A percentile compares a stretch with the other conserved stretches of the same genome.
phyloP scores from a whole-genome alignment of 2,888 invertebrate species.

The Drosophila setosimentum region DNA sequence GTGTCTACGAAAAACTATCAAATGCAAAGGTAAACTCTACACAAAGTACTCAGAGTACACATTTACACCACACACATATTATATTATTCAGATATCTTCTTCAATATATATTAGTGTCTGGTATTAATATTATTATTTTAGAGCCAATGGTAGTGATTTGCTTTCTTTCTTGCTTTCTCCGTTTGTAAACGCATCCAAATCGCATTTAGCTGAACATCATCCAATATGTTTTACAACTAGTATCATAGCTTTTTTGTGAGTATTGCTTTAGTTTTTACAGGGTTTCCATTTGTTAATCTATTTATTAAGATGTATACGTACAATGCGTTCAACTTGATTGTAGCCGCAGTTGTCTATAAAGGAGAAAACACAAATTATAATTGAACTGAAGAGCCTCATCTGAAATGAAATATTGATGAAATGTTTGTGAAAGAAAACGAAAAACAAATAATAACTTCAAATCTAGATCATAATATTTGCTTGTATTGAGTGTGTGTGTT shows the following conservation, averaged over 20 bases:
- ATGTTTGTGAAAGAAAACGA: constrained; percentile 12
- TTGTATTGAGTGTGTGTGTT: constrained; percentile 56
- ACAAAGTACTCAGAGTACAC: constrained; percentile 36
- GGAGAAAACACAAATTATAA: constrained; percentile 4
- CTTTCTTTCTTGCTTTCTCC: constrained; percentile 2
- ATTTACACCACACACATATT: constrained; percentile 6
- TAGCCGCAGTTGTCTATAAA: constrained; percentile 40
- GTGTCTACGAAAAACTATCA: constrained; percentile 60
- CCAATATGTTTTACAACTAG: constrained; percentile 72
- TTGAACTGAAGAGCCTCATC: constrained; percentile 7
- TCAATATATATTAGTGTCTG: constrained; percentile 18
- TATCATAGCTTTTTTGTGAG: constrained; percentile 84
- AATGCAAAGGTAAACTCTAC: constrained; percentile 63
- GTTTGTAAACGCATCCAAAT: constrained; percentile 56
- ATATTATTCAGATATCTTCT: constrained; percentile 9
- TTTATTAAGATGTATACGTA: constrained; percentile 26
- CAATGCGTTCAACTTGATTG: constrained; percentile 61
- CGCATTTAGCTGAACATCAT: constrained; percentile 36
- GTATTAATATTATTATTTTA: constrained; percentile 19
- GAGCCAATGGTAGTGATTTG: constrained; percentile 17
- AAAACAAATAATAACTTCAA: constrained; percentile 21
- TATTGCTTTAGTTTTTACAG: constrained; percentile 83
- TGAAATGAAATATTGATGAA: constrained; percentile 19
- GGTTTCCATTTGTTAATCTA: constrained; percentile 55
- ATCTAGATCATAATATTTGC: constrained; percentile 37